phyloP scores from a whole-genome alignment of 2,888 invertebrate species.

The Agrypnus murinus region DNA sequence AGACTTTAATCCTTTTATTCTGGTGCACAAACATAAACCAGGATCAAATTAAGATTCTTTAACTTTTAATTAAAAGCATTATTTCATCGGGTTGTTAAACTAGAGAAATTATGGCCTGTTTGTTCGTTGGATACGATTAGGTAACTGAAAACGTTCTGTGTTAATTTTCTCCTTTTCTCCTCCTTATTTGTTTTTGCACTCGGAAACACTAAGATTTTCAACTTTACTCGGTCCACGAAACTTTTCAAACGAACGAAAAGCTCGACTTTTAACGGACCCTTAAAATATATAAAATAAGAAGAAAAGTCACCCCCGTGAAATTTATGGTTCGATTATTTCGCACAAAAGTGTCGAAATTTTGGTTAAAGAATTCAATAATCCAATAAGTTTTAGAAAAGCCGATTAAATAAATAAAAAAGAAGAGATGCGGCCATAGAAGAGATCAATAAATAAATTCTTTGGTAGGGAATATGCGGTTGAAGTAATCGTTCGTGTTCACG shows the following conservation, averaged over 20 bases:
- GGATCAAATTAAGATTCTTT: slow-evolving; percentile 67
- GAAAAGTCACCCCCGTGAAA: slow-evolving; percentile 3
- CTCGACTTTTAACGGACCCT: not conserved
- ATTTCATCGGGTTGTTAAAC: slow-evolving; percentile 64
- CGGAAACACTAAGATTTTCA: slow-evolving; percentile 12
- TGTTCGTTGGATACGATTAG: slow-evolving; percentile 60
- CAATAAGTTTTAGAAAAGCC: slow-evolving; percentile 1
- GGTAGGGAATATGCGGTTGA: slow-evolving; percentile 27
- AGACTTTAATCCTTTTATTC: slow-evolving; percentile 64
- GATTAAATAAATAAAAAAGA: not conserved
- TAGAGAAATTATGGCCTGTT: slow-evolving; percentile 62
- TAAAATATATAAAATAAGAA: slow-evolving; percentile 24
- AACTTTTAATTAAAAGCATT: slow-evolving; percentile 68
- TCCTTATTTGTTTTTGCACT: slow-evolving; percentile 52
- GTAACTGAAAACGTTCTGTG: slow-evolving; percentile 59
- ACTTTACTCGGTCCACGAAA: not conserved
- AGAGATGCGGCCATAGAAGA: not conserved
- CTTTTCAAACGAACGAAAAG: slow-evolving; percentile 16
- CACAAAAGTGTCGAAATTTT: slow-evolving; percentile 6
- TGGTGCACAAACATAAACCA: slow-evolving; percentile 64
- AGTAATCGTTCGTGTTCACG: slow-evolving; percentile 32
- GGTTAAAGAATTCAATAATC: slow-evolving; percentile 8
- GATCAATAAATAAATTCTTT: slow-evolving; percentile 31
- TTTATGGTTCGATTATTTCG: slow-evolving; percentile 6
- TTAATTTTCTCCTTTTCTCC: slow-evolving; percentile 60